Evolutionary conservation across 2,888 invertebrate species (phyloP).

Genomic region (Apotomis betuletana): DNA sequence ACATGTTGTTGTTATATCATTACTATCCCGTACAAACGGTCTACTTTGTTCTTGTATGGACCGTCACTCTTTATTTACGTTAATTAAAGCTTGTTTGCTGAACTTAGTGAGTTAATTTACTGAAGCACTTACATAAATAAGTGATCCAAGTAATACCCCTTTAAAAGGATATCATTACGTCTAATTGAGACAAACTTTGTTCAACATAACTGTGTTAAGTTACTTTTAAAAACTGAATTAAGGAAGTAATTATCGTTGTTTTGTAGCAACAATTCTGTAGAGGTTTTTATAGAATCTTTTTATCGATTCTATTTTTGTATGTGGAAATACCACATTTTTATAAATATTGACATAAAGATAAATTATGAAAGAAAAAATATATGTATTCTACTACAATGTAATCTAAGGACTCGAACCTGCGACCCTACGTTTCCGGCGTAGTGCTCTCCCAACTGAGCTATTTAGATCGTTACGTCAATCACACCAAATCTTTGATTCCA

Average conservation of each 20-base stretch:
- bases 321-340: too few relatives aligned
- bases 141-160: not conserved
- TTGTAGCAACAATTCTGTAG: too few relatives aligned
- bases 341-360: too few relatives aligned
- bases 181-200: not conserved
- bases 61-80: conserved; percentile 38
- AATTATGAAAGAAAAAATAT: too few relatives aligned
- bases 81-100: conserved; percentile 35
- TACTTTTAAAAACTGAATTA: not conserved
- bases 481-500: too few relatives aligned
- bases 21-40: conserved; percentile 10
- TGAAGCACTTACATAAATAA: conserved; percentile 23
- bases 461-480: too few relatives aligned
- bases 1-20: conserved; percentile 37
- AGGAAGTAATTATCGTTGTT: not conserved
- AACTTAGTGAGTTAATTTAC: conserved; percentile 30
- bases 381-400: too few relatives aligned
- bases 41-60: conserved; percentile 31
- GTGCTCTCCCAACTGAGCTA: too few relatives aligned
- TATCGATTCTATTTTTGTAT: too few relatives aligned
- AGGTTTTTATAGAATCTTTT: too few relatives aligned
- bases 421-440: too few relatives aligned
- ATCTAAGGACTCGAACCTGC: too few relatives aligned
- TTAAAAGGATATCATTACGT: conserved; percentile 6
- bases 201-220: not conserved